Base-by-base conservation (phyloP, 1,140 invertebrate genomes). In the Aphelenchoides avenae region DNA sequence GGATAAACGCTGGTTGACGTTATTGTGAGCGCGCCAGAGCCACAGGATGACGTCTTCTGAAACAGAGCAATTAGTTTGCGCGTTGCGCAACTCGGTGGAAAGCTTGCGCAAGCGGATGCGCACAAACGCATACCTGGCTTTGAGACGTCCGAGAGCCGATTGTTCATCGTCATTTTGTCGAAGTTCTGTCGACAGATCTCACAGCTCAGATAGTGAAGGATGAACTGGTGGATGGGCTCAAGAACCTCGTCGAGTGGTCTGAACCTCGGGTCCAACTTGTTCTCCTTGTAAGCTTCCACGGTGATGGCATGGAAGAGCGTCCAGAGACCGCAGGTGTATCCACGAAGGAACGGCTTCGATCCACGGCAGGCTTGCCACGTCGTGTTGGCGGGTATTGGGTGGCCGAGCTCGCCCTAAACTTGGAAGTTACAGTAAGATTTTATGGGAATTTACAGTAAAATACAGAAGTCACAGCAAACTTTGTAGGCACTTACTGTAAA, bases 271-370 rank as follows among this genome's bases (percentile, higher is more conserved):
- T 76, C 72, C 77, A 50, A n/a, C 57, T 66, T 60, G 79, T 80
- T 72, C 13, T 80, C 77, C 1, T 84, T 83, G 41, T 86, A 85
- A 27, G 80, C 80, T 74, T 86, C 86, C 0, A 94, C 87, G 7
- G 89, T 91, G 22, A 98, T 77, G 34, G 86, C 87, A 75, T 98
- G 94, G 76, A 96, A 97, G 55, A 93, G 79, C 27, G 84, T 87
- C 94, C 94, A 98, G 20, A 98, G 78, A 0, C 89, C 86, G 80
- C 94, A 98, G 1, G 91, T 88, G 77, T 90, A 97, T 18, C 91
- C 89, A 40, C 92, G 82, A 53, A 78, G 80, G 47, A 82, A 80
- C 0, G 84, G 77, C 46, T 82, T 79, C 69, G 87, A 90, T 3
- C 89, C 89, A 64, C 82, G 82, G 77, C 94, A 98, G 2, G 85